These are phyloP conservation scores for Leptinotarsa haldemani DNA, from an alignment of 2,888 invertebrate genomes.

Conservation along the genomic window DNA sequence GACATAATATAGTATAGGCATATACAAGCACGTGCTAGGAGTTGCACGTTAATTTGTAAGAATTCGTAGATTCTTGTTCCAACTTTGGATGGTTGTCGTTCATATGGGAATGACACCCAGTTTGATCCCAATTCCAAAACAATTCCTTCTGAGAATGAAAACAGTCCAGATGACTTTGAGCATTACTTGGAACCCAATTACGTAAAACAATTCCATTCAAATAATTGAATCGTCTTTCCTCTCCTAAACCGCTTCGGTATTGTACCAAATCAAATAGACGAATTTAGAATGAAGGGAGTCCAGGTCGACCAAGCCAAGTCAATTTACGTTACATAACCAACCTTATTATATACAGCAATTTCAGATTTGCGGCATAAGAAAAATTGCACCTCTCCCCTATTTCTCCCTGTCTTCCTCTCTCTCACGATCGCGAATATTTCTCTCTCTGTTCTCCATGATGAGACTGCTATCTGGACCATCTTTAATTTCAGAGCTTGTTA, in stretches of 20 bases:
- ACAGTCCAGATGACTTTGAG: not conserved
- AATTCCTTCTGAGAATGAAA: too few relatives aligned
- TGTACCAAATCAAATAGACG: slow-evolving; percentile 37
- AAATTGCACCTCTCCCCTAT: slow-evolving; percentile 61
- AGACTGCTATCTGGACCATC: slow-evolving; percentile 73
- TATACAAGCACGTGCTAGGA: too few relatives aligned
- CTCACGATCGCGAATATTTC: slow-evolving; percentile 59
- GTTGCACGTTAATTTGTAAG: too few relatives aligned
- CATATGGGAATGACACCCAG: too few relatives aligned
- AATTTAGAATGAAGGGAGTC: slow-evolving; percentile 40
- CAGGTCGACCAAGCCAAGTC: slow-evolving; percentile 49
- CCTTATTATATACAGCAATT: slow-evolving; percentile 62
- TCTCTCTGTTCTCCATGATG: slow-evolving; percentile 68
- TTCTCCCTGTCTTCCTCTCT: slow-evolving; percentile 50
- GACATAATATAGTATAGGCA: too few relatives aligned
- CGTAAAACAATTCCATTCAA: not conserved
- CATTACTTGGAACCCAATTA: not conserved
- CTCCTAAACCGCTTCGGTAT: not conserved
- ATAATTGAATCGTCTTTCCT: not conserved
- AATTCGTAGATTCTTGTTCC: too few relatives aligned
- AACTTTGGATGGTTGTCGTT: too few relatives aligned
- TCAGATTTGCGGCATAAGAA: slow-evolving; percentile 62
- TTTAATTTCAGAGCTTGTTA: slow-evolving; percentile 70
- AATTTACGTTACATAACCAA: slow-evolving; percentile 60
- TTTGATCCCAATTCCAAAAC: too few relatives aligned